These are phyloP conservation scores for Apeira syringaria DNA, from an alignment of 2,888 invertebrate genomes.

Conservation along the genomic window DNA sequence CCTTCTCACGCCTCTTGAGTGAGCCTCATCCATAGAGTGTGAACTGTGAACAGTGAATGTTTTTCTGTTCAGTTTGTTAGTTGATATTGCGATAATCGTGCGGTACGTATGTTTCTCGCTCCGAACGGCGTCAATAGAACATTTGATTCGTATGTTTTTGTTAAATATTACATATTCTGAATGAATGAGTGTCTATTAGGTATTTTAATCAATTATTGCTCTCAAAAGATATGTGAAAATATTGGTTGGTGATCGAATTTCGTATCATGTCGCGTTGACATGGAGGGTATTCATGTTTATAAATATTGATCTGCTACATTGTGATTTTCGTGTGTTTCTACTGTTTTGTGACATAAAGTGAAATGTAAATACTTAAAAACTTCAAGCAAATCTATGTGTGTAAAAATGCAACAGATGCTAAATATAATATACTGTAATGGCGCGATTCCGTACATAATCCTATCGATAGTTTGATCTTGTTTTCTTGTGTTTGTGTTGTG, in stretches of 20 bases:
- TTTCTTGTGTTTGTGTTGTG: conserved; percentile 55
- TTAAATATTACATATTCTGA: conserved; percentile 41
- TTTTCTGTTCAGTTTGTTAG: too few relatives aligned
- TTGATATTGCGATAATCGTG: too few relatives aligned
- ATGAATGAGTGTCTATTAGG: conserved; percentile 42
- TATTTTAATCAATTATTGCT: conserved; percentile 11
- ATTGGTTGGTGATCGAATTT: conserved; percentile 41
- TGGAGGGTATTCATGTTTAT: conserved; percentile 76
- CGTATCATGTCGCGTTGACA: conserved; percentile 44
- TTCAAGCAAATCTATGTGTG: conserved; percentile 31
- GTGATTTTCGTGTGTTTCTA: conserved; percentile 44
- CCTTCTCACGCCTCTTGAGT: too few relatives aligned
- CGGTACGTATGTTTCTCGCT: conserved; percentile 52
- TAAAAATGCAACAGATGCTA: conserved; percentile 71
- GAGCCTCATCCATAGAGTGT: too few relatives aligned
- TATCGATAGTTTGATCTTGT: conserved; percentile 53
- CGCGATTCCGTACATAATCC: conserved; percentile 56
- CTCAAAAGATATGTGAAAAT: conserved; percentile 34
- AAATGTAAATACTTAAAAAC: conserved; percentile 64
- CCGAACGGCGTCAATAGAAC: conserved; percentile 36
- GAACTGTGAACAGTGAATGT: too few relatives aligned
- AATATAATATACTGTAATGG: conserved; percentile 45
- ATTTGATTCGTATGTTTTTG: conserved; percentile 55
- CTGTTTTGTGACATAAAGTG: conserved; percentile 52
- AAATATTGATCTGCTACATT: conserved; percentile 79